phyloP scores from a whole-genome alignment of 2,113 vertebrate species.

The Lepus europaeus region DNA sequence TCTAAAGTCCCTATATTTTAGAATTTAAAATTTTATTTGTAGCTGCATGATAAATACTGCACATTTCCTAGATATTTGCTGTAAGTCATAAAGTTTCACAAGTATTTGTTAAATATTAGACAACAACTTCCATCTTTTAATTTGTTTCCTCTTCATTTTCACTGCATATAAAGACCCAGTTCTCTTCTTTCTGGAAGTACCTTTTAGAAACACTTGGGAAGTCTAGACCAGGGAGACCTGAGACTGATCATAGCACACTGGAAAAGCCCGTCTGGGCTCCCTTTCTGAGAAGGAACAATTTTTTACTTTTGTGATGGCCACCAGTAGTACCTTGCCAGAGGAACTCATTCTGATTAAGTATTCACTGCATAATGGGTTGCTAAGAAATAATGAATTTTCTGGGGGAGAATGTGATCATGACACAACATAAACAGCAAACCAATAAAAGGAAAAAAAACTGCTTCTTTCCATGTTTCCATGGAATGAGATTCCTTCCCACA shows the following conservation, averaged over 20 bases:
- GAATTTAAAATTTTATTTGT: constrained; percentile 21
- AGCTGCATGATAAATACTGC: not conserved
- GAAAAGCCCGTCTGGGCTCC: not conserved
- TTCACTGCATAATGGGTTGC: not conserved
- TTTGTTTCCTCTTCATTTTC: constrained; percentile 24
- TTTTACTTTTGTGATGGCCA: not conserved
- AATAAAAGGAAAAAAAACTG: not conserved
- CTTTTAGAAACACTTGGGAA: not conserved
- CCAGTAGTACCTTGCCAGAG: not conserved
- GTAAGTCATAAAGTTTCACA: not conserved
- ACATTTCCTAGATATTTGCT: not conserved
- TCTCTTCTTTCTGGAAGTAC: constrained; percentile 9
- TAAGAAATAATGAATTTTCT: not conserved
- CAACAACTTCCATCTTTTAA: not conserved
- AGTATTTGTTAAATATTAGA: constrained; percentile 1
- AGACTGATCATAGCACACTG: not conserved
- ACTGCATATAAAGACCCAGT: not conserved
- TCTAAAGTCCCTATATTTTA: not conserved
- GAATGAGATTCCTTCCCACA: not conserved
- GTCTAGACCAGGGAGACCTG: not conserved
- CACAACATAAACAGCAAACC: constrained; percentile 5
- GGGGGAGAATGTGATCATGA: not conserved
- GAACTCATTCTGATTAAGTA: not conserved
- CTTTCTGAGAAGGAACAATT: not conserved
- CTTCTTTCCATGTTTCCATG: not conserved